A percentile compares a stretch with the other conserved stretches of the same genome.
Conservation (phyloP, 1,140 invertebrate species). For the Calycopis cecrops region DNA sequence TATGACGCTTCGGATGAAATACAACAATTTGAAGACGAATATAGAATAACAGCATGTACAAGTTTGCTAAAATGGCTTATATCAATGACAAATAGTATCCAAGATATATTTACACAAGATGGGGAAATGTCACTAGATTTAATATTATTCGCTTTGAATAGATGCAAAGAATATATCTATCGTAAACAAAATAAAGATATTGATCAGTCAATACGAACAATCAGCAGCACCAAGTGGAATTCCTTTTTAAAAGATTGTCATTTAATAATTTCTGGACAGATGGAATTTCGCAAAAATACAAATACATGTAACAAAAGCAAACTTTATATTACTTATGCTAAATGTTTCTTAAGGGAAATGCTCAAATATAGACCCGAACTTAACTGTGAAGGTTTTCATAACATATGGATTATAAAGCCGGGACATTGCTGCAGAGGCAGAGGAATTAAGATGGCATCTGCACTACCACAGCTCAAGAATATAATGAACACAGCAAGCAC, state of each 20-base stretch:
- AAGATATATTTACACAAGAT: conserved; percentile 52
- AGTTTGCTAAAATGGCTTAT: conserved; percentile 87
- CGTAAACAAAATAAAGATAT: conserved; percentile 72
- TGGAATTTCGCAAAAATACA: conserved; percentile 56
- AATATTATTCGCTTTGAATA: conserved; percentile 76
- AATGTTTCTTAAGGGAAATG: conserved; percentile 77
- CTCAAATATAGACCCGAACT: conserved; percentile 79
- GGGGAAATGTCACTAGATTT: conserved; percentile 70
- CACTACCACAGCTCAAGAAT: conserved; percentile 80
- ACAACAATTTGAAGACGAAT: conserved; percentile 76
- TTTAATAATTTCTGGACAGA: conserved; percentile 57
- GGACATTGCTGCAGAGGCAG: conserved; percentile 89
- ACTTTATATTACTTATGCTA: conserved; percentile 72
- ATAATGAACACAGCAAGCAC: conserved; percentile 69
- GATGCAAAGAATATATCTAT: conserved; percentile 74
- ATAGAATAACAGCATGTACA: conserved; percentile 87
- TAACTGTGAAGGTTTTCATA: conserved; percentile 85
- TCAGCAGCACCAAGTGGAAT: conserved; percentile 80
- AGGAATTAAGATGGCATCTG: conserved; percentile 82
- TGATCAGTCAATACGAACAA: conserved; percentile 55
- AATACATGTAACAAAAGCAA: conserved; percentile 70
- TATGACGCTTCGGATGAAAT: conserved; percentile 74
- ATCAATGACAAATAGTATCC: conserved; percentile 58
- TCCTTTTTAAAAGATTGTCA: conserved; percentile 79
- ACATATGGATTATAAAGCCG: conserved; percentile 96